Evolutionary conservation across 2,888 invertebrate genomes (phyloP).

Genomic region (Hypsopygia costalis): DNA sequence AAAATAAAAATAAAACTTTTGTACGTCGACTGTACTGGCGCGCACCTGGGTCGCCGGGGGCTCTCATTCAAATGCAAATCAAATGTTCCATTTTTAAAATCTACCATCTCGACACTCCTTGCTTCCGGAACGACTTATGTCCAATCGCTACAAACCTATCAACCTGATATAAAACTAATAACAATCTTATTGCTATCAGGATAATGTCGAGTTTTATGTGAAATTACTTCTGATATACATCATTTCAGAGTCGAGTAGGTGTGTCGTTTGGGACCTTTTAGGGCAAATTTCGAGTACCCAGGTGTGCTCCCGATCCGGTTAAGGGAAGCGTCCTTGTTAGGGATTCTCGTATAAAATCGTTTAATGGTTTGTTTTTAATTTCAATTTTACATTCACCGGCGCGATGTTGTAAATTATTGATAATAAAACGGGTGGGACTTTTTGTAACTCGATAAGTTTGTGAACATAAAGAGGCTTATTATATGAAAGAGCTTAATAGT

Average conservation of each 20-base stretch:
- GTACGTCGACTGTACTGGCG: constrained; percentile 57
- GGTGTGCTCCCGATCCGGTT: constrained; percentile 80
- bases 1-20: constrained; percentile 54
- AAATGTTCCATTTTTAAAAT: constrained; percentile 81
- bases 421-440: constrained; percentile 55
- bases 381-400: constrained; percentile 68
- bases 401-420: constrained; percentile 67
- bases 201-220: constrained; percentile 27
- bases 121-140: constrained; percentile 77
- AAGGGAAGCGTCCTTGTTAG: constrained; percentile 79
- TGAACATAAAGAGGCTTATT: constrained; percentile 35
- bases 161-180: constrained; percentile 26
- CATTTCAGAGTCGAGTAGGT: constrained; percentile 25
- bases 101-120: constrained; percentile 76
- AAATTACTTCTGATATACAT: constrained; percentile 25
- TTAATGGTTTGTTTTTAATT: constrained; percentile 81
- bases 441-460: constrained; percentile 49
- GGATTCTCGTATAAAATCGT: constrained; percentile 76
- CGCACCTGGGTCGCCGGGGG: constrained; percentile 79
- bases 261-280: constrained; percentile 78
- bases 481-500: constrained; percentile 32
- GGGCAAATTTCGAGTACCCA: constrained; percentile 77
- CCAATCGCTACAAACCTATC: constrained; percentile 54
- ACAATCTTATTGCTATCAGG: constrained; percentile 19
- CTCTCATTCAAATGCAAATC: constrained; percentile 81